Conservation (phyloP, 2,888 invertebrate genomes). For the Galeopsomyia nigrocyanea region DNA sequence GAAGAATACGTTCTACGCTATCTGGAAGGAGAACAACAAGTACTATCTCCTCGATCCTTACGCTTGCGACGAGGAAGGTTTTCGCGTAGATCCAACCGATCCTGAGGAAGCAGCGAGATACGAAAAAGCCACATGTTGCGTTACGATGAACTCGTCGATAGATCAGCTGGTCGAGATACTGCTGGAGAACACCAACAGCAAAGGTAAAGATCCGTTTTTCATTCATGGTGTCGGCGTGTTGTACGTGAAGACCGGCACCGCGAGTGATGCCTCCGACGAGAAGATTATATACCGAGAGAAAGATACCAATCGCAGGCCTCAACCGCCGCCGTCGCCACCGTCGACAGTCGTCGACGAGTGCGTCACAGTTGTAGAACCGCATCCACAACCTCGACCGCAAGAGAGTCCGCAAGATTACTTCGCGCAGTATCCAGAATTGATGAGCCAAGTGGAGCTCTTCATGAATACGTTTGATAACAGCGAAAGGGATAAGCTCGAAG, state of each 20-base stretch:
- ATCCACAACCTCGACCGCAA: constrained; percentile 53
- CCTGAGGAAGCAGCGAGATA: constrained; percentile 50
- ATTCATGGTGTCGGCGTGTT: constrained; percentile 60
- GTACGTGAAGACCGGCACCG: constrained; percentile 59
- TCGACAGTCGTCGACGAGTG: constrained; percentile 37
- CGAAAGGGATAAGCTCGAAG: constrained; percentile 2
- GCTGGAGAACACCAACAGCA: constrained; percentile 59
- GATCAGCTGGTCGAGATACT: constrained; percentile 59
- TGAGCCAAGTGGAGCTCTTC: constrained; percentile 53
- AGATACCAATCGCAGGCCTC: constrained; percentile 59
- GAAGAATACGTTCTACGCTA: constrained; percentile 59
- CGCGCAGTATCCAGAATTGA: constrained; percentile 59
- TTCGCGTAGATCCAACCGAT: constrained; percentile 53
- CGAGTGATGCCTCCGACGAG: constrained; percentile 52
- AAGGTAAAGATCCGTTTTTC: constrained; percentile 60
- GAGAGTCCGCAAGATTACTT: constrained; percentile 42
- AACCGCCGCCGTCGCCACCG: constrained; percentile 23
- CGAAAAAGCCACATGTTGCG: constrained; percentile 53
- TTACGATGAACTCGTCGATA: constrained; percentile 63
- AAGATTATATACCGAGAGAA: constrained; percentile 61
- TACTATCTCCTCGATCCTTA: constrained; percentile 64
- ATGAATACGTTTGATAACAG: constrained; percentile 13
- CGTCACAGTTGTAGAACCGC: constrained; percentile 51
- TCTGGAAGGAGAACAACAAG: constrained; percentile 62
- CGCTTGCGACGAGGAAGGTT: constrained; percentile 62